Conservation (phyloP, 2,797 vertebrate species). For the Masticophis lateralis region DNA sequence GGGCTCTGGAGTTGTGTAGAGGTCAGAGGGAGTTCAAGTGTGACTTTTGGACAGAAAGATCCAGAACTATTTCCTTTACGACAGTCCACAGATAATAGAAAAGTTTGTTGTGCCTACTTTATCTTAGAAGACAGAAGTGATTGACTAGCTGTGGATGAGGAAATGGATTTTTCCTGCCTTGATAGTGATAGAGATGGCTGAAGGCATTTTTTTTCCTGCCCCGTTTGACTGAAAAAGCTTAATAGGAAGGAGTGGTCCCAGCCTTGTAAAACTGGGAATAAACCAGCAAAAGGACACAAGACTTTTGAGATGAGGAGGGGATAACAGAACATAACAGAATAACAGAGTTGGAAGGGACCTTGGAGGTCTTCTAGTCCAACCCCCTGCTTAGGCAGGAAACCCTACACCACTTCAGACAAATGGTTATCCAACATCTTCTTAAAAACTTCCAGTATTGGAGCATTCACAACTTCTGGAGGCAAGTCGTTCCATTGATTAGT, state of each 20-base stretch:
- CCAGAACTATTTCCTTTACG: neutral
- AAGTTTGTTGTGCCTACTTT: neutral
- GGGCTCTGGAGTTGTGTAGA: neutral
- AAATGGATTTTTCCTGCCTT: neutral
- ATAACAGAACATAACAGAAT: neutral
- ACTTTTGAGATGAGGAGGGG: neutral
- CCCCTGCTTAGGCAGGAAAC: neutral
- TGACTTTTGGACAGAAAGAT: neutral
- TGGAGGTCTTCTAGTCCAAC: neutral
- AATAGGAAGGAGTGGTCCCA: neutral
- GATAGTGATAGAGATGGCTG: neutral
- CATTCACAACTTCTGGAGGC: neutral
- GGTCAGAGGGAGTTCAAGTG: neutral
- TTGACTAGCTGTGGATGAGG: neutral
- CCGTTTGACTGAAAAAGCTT: neutral
- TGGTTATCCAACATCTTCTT: neutral
- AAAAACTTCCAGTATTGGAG: neutral
- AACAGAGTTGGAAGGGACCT: neutral
- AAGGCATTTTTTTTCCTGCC: too few relatives aligned
- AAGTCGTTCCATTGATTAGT: fast-evolving
- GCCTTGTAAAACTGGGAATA: neutral
- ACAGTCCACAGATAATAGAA: neutral
- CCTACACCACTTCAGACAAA: neutral
- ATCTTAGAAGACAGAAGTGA: neutral
- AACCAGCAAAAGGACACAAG: neutral